These are phyloP conservation scores for Gonocerus acuteangulatus DNA, from an alignment of 2,888 invertebrate species.

Conservation along the genomic window DNA sequence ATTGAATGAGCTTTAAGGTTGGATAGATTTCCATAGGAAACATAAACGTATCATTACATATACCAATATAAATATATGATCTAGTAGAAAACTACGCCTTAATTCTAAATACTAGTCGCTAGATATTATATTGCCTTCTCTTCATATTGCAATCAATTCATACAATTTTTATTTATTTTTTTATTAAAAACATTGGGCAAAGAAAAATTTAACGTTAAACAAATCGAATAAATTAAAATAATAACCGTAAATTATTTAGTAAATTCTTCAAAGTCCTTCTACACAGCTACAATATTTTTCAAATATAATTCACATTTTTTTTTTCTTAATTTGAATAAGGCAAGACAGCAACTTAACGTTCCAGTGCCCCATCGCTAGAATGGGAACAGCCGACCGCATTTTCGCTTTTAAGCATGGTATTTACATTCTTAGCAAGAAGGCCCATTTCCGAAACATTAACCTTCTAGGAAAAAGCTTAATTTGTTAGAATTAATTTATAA, in stretches of 20 bases:
- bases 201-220: background rate
- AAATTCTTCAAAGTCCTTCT: background rate
- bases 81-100: conserved; percentile 22
- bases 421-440: conserved; percentile 9
- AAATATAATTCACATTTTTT: conserved; percentile 27
- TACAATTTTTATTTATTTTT: conserved; percentile 8
- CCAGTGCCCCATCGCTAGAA: conserved; percentile 20
- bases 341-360: conserved; percentile 32
- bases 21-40: conserved; percentile 36
- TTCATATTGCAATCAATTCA: conserved; percentile 35
- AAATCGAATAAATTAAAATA: background rate
- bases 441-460: background rate
- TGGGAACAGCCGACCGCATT: conserved; percentile 20
- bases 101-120: conserved; percentile 29
- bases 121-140: conserved; percentile 34
- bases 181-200: background rate
- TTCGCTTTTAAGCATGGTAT: conserved; percentile 19
- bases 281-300: conserved; percentile 12
- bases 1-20: conserved; percentile 32
- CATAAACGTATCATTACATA: conserved; percentile 18
- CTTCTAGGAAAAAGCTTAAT: background rate
- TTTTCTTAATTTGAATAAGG: conserved; percentile 30
- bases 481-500: background rate
- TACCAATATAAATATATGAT: background rate
- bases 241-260: background rate